phyloP scores from a whole-genome alignment of 1,140 invertebrate genomes.

The Sesamia nonagrioides region DNA sequence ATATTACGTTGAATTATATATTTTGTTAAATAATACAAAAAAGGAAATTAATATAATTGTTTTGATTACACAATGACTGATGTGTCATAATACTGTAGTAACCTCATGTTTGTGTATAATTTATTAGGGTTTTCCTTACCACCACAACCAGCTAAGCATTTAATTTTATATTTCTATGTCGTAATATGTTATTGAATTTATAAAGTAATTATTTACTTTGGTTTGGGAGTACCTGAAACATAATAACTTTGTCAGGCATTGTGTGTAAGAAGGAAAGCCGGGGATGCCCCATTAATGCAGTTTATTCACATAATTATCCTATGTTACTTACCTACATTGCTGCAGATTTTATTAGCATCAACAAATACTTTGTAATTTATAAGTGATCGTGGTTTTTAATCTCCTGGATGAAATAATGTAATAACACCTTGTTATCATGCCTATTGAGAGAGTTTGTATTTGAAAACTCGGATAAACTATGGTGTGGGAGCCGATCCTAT shows the following conservation, averaged over 20 bases:
- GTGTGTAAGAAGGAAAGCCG: neutral
- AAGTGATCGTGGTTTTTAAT: too few species aligned
- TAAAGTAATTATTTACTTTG: neutral
- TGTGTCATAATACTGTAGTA: neutral
- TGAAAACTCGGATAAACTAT: too few species aligned
- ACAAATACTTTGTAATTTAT: too few species aligned
- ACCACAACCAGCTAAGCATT: neutral
- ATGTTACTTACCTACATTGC: neutral
- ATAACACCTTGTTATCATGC: too few species aligned
- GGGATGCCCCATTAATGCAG: constrained; percentile 1
- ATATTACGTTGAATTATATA: too few species aligned
- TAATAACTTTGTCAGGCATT: neutral
- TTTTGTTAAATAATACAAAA: too few species aligned
- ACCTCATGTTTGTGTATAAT: neutral
- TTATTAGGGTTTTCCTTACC: constrained; percentile 28
- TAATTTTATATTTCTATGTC: neutral
- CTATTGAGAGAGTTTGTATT: too few species aligned
- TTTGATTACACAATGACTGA: neutral
- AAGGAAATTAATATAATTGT: neutral
- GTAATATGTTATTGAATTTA: neutral
- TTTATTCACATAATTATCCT: neutral
- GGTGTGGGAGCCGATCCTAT: too few species aligned
- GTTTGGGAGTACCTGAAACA: constrained; percentile 10
- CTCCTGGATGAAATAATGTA: too few species aligned
- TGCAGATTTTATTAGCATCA: neutral